phyloP scores from a whole-genome alignment of 2,797 vertebrate genomes.

The Catostomus latipinnis region DNA sequence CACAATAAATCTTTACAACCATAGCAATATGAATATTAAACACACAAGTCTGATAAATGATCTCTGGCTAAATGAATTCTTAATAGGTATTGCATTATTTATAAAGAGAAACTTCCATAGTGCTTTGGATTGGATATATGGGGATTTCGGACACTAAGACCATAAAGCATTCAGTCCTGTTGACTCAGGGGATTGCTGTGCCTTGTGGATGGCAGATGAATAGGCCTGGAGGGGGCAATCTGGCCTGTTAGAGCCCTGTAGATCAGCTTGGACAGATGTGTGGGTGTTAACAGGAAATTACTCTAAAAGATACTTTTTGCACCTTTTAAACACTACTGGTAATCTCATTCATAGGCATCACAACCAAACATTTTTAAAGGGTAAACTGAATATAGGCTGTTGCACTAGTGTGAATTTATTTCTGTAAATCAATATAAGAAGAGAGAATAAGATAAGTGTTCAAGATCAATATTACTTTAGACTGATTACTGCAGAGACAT shows the following conservation, averaged over 20 bases:
- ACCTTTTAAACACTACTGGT: neutral
- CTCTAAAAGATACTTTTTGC: neutral
- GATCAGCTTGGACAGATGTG: constrained; percentile 28
- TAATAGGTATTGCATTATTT: constrained; percentile 48
- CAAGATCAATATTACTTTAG: too few relatives aligned
- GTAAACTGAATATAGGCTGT: neutral
- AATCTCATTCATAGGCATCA: neutral
- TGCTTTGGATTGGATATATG: constrained; percentile 12
- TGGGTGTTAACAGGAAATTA: constrained; percentile 16
- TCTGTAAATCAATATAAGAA: too few relatives aligned
- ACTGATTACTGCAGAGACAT: too few relatives aligned
- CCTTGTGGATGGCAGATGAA: constrained; percentile 9
- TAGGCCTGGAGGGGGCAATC: constrained; percentile 8
- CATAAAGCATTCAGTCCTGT: neutral
- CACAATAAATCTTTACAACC: constrained; percentile 26
- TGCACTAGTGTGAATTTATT: too few relatives aligned
- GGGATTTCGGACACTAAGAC: neutral
- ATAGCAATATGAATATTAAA: constrained; percentile 45
- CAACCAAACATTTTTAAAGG: neutral
- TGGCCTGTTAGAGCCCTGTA: neutral
- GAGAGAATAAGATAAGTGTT: too few relatives aligned
- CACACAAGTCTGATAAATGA: constrained; percentile 24
- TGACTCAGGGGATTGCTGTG: neutral
- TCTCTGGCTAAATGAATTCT: constrained; percentile 26
- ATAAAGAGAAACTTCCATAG: neutral